Base-by-base conservation (phyloP, 2,797 vertebrate species). In the Poecilia wingei region DNA sequence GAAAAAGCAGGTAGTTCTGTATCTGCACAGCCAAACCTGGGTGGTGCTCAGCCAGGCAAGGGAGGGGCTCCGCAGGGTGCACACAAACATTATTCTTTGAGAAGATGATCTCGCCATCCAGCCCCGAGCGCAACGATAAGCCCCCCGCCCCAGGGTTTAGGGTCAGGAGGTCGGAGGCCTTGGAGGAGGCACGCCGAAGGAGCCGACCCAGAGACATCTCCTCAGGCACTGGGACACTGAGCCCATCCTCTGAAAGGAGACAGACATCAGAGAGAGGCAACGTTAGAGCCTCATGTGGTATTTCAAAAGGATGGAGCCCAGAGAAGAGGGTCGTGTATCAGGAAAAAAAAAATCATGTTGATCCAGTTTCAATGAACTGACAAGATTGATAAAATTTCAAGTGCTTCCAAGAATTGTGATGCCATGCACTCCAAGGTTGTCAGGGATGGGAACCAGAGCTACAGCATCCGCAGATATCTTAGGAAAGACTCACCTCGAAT, bases 81-180 rank as follows among this genome's bases (percentile, higher is more conserved):
- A 99, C 98, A 1, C 98, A 99, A 80, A 99, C 97, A 91, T 99
- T 99, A 94, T 99, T 99, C 93, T 99, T 99, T 72, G 98, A 99
- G 95, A 97, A 99, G 93, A 99, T 96, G 87, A 98, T 97, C 88
- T 99, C 98, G 70, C 98, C 98, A 9, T 98, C 97, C 39, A 98
- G 95, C 25, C 96, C 3, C 0, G 94, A 94, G 46, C 96, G 2
- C 28, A 92, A 84, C 51, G 96, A 87, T 0, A 96, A 93, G 16
- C 95, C 94, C 8, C 96, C 82, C 1, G 94, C 93, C 64, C 96
- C 94, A 0, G 97, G 92, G 90, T 95, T 95, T 86, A 98, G 95
- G 92, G 98, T 98, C 98, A 99, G 96, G 96, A 99, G 96, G 95
- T 99, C 97, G 2, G 98, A 98, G 74, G 97, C 97, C 95, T 95